phyloP scores from a whole-genome alignment of 2,888 invertebrate genomes.

The Leptinotarsa rubiginosa region DNA sequence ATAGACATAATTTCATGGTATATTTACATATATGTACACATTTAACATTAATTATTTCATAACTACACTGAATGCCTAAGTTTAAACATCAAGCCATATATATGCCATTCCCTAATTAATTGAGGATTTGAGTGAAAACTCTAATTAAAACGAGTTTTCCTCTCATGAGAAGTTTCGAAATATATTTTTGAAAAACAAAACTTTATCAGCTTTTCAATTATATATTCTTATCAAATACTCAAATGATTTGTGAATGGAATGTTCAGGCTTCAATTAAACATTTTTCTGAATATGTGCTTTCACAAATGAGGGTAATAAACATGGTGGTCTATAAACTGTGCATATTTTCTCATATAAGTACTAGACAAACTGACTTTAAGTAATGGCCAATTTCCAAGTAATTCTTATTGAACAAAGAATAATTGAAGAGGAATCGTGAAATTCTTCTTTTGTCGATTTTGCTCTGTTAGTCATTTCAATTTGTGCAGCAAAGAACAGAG shows the following conservation, averaged over 20 bases:
- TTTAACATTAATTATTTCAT: constrained; percentile 44
- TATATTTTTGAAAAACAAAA: background rate
- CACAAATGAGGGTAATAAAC: constrained; percentile 25
- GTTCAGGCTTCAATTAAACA: background rate
- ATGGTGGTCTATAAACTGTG: constrained; percentile 26
- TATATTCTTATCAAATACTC: background rate
- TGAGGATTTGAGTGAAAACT: constrained; percentile 13
- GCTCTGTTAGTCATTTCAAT: background rate
- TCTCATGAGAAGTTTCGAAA: background rate
- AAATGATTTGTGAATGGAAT: constrained; percentile 2
- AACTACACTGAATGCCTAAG: constrained; percentile 32
- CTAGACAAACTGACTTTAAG: constrained; percentile 23
- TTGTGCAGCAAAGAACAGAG: background rate
- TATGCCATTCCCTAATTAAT: constrained; percentile 13
- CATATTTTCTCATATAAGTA: constrained; percentile 27
- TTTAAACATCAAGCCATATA: constrained; percentile 20
- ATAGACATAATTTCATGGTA: constrained; percentile 54
- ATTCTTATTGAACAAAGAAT: background rate
- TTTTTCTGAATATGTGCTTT: constrained; percentile 29
- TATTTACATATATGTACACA: constrained; percentile 57
- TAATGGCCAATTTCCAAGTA: background rate
- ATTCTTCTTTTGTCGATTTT: too few relatives aligned
- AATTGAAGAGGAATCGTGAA: too few relatives aligned
- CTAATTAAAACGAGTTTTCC: background rate
- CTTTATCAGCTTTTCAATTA: background rate